Percentiles rank a stretch among this genome's conserved stretches.
phyloP scores from a whole-genome alignment of 2,113 vertebrate genomes.

The Tyto alba region DNA sequence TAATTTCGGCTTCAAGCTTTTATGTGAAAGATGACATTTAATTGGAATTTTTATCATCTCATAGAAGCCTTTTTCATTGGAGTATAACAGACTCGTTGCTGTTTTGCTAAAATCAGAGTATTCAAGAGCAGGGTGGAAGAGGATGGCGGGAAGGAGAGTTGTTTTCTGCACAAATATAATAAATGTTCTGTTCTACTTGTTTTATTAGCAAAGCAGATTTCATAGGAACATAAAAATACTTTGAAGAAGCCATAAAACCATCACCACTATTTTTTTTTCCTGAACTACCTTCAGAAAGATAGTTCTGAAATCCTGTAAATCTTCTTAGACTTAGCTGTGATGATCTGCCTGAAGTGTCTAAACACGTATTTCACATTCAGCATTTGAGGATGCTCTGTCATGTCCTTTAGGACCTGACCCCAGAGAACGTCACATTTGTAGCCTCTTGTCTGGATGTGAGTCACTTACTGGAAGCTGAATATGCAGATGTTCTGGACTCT shows the following conservation, averaged over 20 bases:
- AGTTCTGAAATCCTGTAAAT: background rate
- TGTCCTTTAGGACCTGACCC: background rate
- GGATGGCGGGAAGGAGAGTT: background rate
- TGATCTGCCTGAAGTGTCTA: background rate
- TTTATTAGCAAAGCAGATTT: background rate
- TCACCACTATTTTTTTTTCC: background rate
- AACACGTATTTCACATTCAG: background rate
- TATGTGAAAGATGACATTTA: background rate
- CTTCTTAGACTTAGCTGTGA: background rate
- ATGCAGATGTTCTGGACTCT: background rate
- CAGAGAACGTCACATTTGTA: background rate
- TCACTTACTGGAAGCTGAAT: background rate
- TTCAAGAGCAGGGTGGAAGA: background rate
- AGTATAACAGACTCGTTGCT: background rate
- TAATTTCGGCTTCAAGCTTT: background rate
- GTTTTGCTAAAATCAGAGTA: background rate
- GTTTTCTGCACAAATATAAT: background rate
- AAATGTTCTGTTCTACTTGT: background rate
- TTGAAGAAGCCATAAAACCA: background rate
- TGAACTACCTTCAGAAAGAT: background rate
- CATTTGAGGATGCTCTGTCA: background rate
- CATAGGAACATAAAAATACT: background rate
- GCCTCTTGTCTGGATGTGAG: background rate
- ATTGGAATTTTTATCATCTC: background rate
- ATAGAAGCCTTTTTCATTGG: background rate